Base-by-base conservation (phyloP, 30 jellyfish, hydroid and myxozoan species). In the Sanderia malayensis region DNA sequence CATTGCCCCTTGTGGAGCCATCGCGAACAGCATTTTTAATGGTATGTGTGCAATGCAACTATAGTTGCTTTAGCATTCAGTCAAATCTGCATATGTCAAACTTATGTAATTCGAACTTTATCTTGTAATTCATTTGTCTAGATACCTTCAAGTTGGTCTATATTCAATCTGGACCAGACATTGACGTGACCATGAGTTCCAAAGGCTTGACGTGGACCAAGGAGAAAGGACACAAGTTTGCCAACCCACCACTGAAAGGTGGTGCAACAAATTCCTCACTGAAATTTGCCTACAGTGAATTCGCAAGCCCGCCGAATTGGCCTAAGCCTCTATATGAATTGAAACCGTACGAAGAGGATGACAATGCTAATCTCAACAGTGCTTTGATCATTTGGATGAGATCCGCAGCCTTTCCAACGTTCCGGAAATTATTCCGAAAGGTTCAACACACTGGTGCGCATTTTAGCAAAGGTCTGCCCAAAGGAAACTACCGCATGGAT, bases 1-100 rank as follows among this genome's bases (percentile, higher is more conserved):
- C 13, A 69, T 81, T 70, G 96, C 95, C 0, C 98, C 98, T 2
- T 92, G 98, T 80, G 98, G 98, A 2, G 98, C 98, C 22, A 61
- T 92, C 49, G 96, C 98, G n/a, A 84, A 92, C 93, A 92, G 98
- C 61, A 44, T 92, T 73, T 92, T 92, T 52, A 92, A 80, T 46
- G 98, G 98, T 92, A 69, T 17, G 77, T 41, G 13, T 27, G n/a
- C n/a, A n/a, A n/a, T n/a, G n/a, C n/a, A n/a, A n/a, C n/a, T n/a
- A n/a, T n/a, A n/a, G n/a, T n/a, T n/a, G n/a, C n/a, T n/a, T n/a
- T n/a, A n/a, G n/a, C n/a, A n/a, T n/a, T n/a, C n/a, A n/a, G n/a
- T n/a, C n/a, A n/a, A n/a, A n/a, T n/a, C n/a, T n/a, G n/a, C n/a
- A n/a, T n/a, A n/a, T n/a, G n/a, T n/a, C n/a, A n/a, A n/a, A n/a